These are phyloP conservation scores for Grus americana DNA, from an alignment of 2,113 vertebrate genomes.

Conservation along the genomic window DNA sequence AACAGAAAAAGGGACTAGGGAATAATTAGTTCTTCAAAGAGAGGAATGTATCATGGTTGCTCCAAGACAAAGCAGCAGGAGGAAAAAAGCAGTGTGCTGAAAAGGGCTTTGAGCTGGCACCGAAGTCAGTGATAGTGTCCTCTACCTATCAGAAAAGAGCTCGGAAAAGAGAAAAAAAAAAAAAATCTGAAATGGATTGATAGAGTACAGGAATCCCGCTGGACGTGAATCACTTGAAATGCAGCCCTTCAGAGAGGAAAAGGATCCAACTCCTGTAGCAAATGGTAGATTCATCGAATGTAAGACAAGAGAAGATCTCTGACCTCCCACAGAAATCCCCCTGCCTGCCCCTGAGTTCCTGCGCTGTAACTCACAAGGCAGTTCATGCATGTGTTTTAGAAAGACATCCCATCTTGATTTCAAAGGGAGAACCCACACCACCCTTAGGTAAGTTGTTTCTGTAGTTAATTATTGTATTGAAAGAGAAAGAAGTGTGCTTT, in stretches of 20 bases:
- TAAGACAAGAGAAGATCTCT: not conserved
- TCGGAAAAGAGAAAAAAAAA: not conserved
- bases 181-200: not conserved
- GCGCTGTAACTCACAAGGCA: fast-evolving
- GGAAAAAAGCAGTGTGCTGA: not conserved
- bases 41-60: fast-evolving
- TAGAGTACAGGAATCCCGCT: not conserved
- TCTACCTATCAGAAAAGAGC: not conserved
- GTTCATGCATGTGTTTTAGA: not conserved
- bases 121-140: not conserved
- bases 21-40: not conserved
- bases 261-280: not conserved
- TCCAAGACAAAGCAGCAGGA: not conserved
- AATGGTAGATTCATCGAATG: not conserved
- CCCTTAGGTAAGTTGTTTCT: not conserved
- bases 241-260: not conserved
- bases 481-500: not conserved
- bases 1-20: not conserved
- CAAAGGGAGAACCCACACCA: not conserved
- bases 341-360: not conserved
- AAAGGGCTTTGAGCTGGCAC: not conserved
- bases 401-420: not conserved
- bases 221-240: not conserved
- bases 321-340: not conserved
- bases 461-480: not conserved